Evolutionary conservation across 2,113 vertebrate genomes (phyloP), one percentile per base, ranked within the genome.

Genomic region (Egretta garzetta): DNA sequence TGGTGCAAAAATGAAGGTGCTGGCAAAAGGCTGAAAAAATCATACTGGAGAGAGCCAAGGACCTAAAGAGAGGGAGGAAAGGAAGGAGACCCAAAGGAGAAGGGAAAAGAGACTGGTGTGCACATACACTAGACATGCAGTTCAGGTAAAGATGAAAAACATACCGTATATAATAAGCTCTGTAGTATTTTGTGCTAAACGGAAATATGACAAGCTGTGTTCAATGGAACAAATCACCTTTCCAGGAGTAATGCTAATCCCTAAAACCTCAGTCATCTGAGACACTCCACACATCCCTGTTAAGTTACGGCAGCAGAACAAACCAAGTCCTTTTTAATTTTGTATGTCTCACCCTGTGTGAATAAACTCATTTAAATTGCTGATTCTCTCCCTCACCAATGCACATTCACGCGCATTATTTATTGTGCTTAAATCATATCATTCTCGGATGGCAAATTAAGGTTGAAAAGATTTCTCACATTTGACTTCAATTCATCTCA

Each of bases 381-480:
- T 82, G 62, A 56, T 82, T 94, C 49, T 56, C 41, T 56, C 52
- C 59, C 27, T 67, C 84, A 58, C 27, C 24, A 32, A 53, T 0
- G 0, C 41, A 56, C 41, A 23, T 28, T 84, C 45, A 32, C 0
- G 0, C 22, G 91, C 10, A 7, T 85, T 86, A 55, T 53, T 86
- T 94, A 67, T 80, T 85, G 64, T 82, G 41, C 56, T 87, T 71
- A 94, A 92, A 96, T 71, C 60, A n/a, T 41, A 41, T 19, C 68
- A 74, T 84, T 85, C 72, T 91, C n/a, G 5, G 30, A 67, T 76
- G 59, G 79, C 37, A 97, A 97, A 92, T 88, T 91, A 91, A 90
- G 50, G 62, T 22, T 80, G 94, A 92, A 72, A 96, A 82, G 52
- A 92, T 37, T 94, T 70, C 86, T 90, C 55, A 75, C 23, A 33